These are phyloP conservation scores for Homarus gammarus DNA, from an alignment of 2,888 invertebrate genomes.

Conservation along the genomic window DNA sequence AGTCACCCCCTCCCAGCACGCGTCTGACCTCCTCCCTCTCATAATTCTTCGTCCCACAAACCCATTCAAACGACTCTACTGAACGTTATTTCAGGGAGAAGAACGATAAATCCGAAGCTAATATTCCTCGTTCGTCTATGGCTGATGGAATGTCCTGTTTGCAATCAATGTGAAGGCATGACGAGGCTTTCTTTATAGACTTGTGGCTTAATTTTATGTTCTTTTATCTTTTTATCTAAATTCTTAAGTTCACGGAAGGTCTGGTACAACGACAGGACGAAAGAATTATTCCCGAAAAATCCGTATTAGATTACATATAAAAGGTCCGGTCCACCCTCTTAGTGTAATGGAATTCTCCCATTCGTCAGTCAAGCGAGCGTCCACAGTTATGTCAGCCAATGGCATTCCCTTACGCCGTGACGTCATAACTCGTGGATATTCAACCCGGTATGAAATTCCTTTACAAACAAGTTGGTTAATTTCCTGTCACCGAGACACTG, in stretches of 20 bases:
- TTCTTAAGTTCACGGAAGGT: no score
- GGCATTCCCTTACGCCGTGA: constrained; percentile 1
- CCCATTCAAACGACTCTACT: neutral
- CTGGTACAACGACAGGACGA: no score
- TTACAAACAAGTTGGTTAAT: no score
- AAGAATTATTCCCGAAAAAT: no score
- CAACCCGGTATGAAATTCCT: no score
- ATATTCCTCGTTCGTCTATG: neutral
- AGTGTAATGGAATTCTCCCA: neutral
- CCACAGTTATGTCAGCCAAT: constrained; percentile 28
- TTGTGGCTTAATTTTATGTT: neutral
- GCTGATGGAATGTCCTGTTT: constrained; percentile 53
- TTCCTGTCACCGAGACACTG: no score
- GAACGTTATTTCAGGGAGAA: neutral
- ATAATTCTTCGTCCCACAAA: constrained; percentile 3
- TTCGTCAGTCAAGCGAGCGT: neutral
- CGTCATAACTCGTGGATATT: neutral
- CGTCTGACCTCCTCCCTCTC: neutral
- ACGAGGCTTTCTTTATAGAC: neutral
- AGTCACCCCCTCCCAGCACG: constrained; percentile 25
- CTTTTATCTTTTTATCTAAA: no score
- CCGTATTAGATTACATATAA: no score
- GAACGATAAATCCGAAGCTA: constrained; percentile 33
- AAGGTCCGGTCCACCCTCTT: neutral
- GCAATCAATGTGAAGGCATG: constrained; percentile 43